Evolutionary conservation across 2,113 vertebrate genomes (phyloP), one percentile per base, ranked within the genome.

Genomic region (Lasiurus cinereus): DNA sequence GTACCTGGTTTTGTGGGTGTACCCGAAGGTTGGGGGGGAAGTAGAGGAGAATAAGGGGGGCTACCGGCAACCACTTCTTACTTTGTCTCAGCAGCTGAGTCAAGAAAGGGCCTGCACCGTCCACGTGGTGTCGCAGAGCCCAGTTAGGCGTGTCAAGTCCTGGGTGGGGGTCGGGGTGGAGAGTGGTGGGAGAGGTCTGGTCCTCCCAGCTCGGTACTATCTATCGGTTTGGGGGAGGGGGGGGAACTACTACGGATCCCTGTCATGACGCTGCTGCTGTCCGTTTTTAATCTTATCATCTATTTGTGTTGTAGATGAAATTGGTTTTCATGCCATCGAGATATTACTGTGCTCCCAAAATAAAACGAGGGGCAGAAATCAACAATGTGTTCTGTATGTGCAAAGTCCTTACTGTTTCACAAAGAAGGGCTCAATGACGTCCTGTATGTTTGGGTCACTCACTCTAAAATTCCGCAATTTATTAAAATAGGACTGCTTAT

Each of bases 271-370:
- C 21, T 21, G 54, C 54, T 21, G 54, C 54, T 7, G 18, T 56
- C 2, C 74, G 24, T 22, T 74, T 88, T 86, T 86, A 62, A 62
- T 84, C 36, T 62, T 66, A 64, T 8, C 59, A 84, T 46, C 78
- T 90, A 84, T 52, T 67, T 90, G 46, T 90, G n/a, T 77, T 80
- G 21, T 86, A 39, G 43, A 48, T 46, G 36, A 93, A 83, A 77
- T 76, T 76, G 29, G 8, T 74, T 73, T 90, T 90, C 18, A 21
- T 79, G 69, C 19, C 46, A 39, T 78, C 29, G 73, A 70, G 14
- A 54, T 50, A 19, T 16, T 76, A 43, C 83, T 73, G 33, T 14
- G 73, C 12, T 33, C 10, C n/a, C 5, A 36, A 64, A 79, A 39
- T 83, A 83, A 90, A n/a, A 36, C 27, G 72, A 84, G 18, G 18